A percentile compares a stretch with the other conserved stretches of the same genome.
These are phyloP conservation scores for Psittacula cyanocephala DNA, from an alignment of 2,113 vertebrate genomes.

Conservation along the genomic window DNA sequence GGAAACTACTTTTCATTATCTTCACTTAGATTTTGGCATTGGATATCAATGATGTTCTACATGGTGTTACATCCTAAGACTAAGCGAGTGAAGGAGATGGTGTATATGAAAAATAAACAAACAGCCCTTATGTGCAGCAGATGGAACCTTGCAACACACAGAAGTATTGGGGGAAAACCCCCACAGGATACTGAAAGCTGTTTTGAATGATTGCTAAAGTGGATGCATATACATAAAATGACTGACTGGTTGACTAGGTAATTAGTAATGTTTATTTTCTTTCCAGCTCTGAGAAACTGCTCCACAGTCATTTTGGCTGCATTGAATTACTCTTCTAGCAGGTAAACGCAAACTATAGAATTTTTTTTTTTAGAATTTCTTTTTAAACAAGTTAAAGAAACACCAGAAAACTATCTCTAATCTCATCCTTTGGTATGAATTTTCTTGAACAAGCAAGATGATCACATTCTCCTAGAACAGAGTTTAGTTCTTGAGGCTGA, in stretches of 20 bases:
- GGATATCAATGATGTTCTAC: background rate
- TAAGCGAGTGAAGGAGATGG: background rate
- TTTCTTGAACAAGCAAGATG: background rate
- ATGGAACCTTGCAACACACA: background rate
- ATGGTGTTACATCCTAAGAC: background rate
- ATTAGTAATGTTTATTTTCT: background rate
- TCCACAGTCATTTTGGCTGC: background rate
- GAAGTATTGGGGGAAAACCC: rapidly evolving
- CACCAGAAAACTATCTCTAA: background rate
- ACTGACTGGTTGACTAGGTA: background rate
- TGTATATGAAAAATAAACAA: background rate
- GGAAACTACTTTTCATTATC: background rate
- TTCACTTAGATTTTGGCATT: background rate
- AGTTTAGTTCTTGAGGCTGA: background rate
- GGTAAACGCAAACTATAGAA: background rate
- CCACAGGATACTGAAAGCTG: background rate
- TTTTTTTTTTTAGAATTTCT: background rate
- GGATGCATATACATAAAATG: background rate
- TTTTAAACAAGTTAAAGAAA: background rate
- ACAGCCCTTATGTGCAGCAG: background rate
- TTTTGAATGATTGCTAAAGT: background rate
- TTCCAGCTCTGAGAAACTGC: background rate
- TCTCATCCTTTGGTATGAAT: background rate
- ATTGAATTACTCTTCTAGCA: background rate
- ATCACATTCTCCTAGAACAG: background rate